A percentile compares a stretch with the other conserved stretches of the same genome.
Conservation (phyloP, 2,797 vertebrate species). For the Otolemur crassicaudatus region DNA sequence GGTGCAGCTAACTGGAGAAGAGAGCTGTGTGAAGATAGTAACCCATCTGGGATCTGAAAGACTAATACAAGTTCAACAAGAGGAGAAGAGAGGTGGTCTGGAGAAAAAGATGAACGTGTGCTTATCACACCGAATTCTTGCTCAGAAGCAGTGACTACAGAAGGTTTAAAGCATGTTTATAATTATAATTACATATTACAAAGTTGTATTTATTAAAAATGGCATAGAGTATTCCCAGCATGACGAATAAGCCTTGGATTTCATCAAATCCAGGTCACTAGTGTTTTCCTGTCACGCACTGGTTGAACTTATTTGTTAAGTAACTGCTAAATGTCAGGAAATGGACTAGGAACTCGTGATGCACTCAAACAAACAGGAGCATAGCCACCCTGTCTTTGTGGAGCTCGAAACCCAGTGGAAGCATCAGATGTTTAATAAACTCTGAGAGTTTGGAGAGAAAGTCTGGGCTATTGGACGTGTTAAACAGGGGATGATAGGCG, state of each 20-base stretch:
- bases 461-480: background rate
- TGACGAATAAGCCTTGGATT: background rate
- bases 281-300: background rate
- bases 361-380: background rate
- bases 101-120: background rate
- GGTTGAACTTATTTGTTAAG: background rate
- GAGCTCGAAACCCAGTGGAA: background rate
- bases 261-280: background rate
- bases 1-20: background rate
- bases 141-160: background rate
- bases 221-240: background rate
- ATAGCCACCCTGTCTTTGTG: background rate
- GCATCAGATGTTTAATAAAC: background rate
- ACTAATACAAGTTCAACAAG: background rate
- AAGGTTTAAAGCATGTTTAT: background rate
- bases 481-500: background rate
- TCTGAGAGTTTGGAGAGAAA: background rate
- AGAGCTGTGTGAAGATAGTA: background rate
- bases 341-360: background rate
- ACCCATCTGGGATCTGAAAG: background rate
- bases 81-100: background rate
- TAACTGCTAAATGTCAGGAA: background rate
- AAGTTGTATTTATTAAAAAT: background rate
- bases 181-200: background rate
- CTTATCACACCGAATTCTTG: background rate